Percentiles rank a stretch among this genome's conserved stretches.
Conservation (phyloP, 2,113 vertebrate genomes). For the Phycodurus eques region DNA sequence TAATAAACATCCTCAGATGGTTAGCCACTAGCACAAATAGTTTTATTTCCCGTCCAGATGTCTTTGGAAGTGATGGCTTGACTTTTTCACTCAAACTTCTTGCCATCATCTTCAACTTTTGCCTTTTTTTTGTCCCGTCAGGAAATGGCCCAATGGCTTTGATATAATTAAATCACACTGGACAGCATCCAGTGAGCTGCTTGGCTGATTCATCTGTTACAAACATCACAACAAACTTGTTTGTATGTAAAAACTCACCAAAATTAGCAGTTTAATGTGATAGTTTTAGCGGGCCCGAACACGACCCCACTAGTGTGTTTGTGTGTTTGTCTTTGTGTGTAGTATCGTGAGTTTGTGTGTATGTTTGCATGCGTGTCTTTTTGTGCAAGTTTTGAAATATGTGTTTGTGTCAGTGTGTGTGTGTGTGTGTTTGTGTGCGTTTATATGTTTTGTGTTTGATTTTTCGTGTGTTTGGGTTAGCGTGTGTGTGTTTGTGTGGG, state of each 20-base stretch:
- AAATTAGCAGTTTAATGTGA: not conserved
- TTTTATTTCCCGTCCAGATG: not conserved
- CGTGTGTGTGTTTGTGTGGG: constrained; percentile 2
- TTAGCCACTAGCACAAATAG: not conserved
- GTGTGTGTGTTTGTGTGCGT: constrained; percentile 3
- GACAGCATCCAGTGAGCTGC: not conserved
- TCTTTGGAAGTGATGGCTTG: not conserved
- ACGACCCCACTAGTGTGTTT: not conserved
- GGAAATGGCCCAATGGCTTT: not conserved
- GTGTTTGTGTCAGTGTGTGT: not conserved
- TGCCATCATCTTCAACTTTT: not conserved
- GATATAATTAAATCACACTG: not conserved
- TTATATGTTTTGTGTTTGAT: not conserved
- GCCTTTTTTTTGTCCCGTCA: not conserved
- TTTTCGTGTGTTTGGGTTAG: not conserved
- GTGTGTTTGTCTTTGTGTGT: not conserved
- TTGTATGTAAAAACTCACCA: not conserved
- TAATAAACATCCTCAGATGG: constrained; percentile 80
- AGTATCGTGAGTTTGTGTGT: not conserved
- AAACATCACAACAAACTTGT: not conserved
- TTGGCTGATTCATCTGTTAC: not conserved
- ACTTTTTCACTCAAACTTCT: not conserved
- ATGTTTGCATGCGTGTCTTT: not conserved
- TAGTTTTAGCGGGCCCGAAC: not conserved
- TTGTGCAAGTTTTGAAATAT: not conserved